Percentiles rank a stretch among this genome's conserved stretches.
Evolutionary conservation across 2,113 vertebrate species (phyloP).

Genomic region (Bagarius yarrelli): DNA sequence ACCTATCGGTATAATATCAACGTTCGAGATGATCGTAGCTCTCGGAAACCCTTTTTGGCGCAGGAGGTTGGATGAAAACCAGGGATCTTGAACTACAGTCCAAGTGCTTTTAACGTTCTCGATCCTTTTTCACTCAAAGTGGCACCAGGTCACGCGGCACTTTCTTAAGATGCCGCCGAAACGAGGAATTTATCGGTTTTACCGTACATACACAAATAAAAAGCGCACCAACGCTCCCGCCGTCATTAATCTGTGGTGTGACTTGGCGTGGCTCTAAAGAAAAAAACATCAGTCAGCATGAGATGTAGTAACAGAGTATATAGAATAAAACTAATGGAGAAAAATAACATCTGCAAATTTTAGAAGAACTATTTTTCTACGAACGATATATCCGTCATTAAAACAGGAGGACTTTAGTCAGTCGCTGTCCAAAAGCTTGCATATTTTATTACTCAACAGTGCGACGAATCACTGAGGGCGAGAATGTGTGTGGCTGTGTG

Average conservation of each 20-base stretch:
- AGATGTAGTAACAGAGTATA: constrained; percentile 12
- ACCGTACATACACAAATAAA: neutral
- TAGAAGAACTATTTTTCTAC: constrained; percentile 39
- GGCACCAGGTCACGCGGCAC: constrained; percentile 44
- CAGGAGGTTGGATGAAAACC: constrained; percentile 27
- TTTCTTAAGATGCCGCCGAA: constrained; percentile 21
- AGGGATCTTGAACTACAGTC: constrained; percentile 31
- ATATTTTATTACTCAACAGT: constrained; percentile 15
- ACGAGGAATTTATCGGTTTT: neutral
- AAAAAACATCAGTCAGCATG: neutral
- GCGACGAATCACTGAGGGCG: neutral
- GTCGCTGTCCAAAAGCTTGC: constrained; percentile 33
- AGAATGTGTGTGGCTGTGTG: constrained; percentile 17
- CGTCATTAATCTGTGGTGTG: neutral
- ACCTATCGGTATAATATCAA: constrained; percentile 52
- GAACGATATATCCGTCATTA: neutral
- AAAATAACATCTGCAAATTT: constrained; percentile 21
- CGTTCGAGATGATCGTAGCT: constrained; percentile 50
- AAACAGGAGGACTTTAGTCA: neutral
- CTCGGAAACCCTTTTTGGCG: constrained; percentile 38
- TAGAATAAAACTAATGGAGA: neutral
- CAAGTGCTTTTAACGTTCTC: constrained; percentile 56
- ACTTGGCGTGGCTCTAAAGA: neutral
- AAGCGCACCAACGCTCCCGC: neutral
- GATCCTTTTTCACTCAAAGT: constrained; percentile 13